phyloP scores from a whole-genome alignment of 2,888 invertebrate species.

The Phorcus lineatus region DNA sequence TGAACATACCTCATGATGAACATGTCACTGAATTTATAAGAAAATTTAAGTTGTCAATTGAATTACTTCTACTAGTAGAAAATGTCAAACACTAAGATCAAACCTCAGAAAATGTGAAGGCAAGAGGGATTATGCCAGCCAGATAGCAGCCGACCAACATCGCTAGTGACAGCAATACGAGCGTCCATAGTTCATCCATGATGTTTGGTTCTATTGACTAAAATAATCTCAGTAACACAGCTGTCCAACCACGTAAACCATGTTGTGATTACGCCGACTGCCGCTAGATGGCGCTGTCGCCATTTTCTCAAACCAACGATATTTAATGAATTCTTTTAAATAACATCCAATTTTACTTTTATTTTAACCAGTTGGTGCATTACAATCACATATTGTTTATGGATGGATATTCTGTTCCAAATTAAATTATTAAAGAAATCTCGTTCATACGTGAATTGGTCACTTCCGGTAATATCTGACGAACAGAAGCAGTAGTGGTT shows the following conservation, averaged over 20 bases:
- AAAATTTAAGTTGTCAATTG: no score
- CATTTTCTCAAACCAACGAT: no score
- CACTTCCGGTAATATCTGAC: background rate
- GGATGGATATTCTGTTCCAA: no score
- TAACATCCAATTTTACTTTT: no score
- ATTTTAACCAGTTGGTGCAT: no score
- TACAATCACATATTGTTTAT: no score
- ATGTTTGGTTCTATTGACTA: background rate
- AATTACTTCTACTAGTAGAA: background rate
- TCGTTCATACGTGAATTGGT: background rate
- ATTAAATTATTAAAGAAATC: background rate
- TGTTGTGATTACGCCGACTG: background rate
- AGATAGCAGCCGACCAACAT: slow-evolving; percentile 98
- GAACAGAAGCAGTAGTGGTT: no score
- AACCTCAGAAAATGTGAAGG: slow-evolving; percentile 96
- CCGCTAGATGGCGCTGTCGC: background rate
- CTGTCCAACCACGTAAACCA: slow-evolving; percentile 18
- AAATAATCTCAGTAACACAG: background rate
- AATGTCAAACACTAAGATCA: slow-evolving; percentile 46
- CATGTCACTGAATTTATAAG: no score
- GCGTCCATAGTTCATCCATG: slow-evolving; percentile 78
- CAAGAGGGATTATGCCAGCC: slow-evolving; percentile 94
- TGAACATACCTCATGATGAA: no score
- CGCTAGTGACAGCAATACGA: slow-evolving; percentile 89
- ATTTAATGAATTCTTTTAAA: no score